These are phyloP conservation scores for Nothobranchius kuhntae DNA, from an alignment of 2,113 vertebrate genomes.

Conservation along the genomic window DNA sequence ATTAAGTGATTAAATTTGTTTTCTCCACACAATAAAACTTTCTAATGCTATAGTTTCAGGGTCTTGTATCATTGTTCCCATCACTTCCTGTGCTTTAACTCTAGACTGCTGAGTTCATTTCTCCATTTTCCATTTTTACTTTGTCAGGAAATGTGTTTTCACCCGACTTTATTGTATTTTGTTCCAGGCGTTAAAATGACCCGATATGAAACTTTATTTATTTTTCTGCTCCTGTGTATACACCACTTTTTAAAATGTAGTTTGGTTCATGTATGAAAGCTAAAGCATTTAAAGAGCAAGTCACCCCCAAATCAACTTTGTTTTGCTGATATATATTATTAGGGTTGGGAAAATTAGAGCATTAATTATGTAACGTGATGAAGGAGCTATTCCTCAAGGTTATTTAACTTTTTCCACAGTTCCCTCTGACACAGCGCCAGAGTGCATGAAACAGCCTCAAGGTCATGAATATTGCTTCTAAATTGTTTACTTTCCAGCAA, in stretches of 20 bases:
- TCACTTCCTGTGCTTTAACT: not conserved
- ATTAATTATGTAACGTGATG: no score
- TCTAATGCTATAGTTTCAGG: conserved; percentile 25
- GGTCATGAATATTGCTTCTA: no score
- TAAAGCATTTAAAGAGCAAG: no score
- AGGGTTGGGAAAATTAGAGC: no score
- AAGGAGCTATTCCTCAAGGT: no score
- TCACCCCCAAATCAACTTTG: no score
- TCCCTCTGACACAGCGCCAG: no score
- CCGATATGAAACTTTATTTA: not conserved
- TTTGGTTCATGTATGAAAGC: not conserved
- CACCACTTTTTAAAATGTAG: not conserved
- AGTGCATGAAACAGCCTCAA: no score
- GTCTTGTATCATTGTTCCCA: conserved; percentile 39
- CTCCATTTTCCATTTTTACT: conserved; percentile 10
- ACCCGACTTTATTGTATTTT: conserved; percentile 3
- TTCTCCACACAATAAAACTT: not conserved
- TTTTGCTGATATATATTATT: no score
- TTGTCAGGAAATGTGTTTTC: conserved; percentile 11
- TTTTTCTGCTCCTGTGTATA: not conserved
- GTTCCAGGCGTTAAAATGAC: not conserved
- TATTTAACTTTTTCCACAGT: no score
- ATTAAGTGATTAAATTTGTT: not conserved
- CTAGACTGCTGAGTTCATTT: conserved; percentile 24
- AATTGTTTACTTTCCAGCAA: no score